phyloP scores from a whole-genome alignment of 2,113 vertebrate species.

The Bambusicola thoracicus region DNA sequence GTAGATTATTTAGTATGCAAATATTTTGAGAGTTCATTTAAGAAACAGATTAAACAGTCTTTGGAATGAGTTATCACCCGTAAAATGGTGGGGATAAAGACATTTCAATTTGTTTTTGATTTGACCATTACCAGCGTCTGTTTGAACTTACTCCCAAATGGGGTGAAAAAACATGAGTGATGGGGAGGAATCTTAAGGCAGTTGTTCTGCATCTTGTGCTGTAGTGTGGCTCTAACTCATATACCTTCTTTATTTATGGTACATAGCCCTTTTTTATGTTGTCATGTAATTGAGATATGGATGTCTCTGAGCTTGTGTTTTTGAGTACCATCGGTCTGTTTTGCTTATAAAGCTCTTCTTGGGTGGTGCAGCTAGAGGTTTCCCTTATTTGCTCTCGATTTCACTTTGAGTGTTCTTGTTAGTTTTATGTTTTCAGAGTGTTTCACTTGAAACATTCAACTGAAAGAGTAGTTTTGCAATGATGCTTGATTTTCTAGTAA shows the following conservation, averaged over 20 bases:
- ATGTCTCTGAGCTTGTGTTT: slow-evolving; percentile 53
- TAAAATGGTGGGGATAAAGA: not conserved
- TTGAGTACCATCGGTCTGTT: slow-evolving; percentile 46
- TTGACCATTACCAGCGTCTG: not conserved
- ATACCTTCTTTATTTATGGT: slow-evolving; percentile 37
- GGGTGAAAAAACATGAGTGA: not conserved
- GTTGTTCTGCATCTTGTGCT: slow-evolving; percentile 34
- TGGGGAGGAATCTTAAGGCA: slow-evolving; percentile 5
- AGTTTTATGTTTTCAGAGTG: slow-evolving; percentile 32
- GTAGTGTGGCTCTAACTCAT: slow-evolving; percentile 11
- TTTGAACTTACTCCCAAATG: not conserved
- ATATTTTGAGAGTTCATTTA: not conserved
- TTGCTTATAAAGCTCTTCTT: slow-evolving; percentile 44
- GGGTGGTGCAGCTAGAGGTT: slow-evolving; percentile 1
- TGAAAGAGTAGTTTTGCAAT: slow-evolving; percentile 41
- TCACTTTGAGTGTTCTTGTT: slow-evolving; percentile 41
- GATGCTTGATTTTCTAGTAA: slow-evolving; percentile 56
- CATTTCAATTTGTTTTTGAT: not conserved
- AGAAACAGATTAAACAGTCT: not conserved
- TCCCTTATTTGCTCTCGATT: slow-evolving; percentile 45
- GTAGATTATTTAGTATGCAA: slow-evolving; percentile 48
- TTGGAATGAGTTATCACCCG: not conserved
- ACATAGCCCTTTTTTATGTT: slow-evolving; percentile 40
- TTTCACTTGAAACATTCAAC: slow-evolving; percentile 37
- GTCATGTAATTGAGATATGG: slow-evolving; percentile 56